phyloP scores from a whole-genome alignment of 2,888 invertebrate species.

The Erebia ligea region DNA sequence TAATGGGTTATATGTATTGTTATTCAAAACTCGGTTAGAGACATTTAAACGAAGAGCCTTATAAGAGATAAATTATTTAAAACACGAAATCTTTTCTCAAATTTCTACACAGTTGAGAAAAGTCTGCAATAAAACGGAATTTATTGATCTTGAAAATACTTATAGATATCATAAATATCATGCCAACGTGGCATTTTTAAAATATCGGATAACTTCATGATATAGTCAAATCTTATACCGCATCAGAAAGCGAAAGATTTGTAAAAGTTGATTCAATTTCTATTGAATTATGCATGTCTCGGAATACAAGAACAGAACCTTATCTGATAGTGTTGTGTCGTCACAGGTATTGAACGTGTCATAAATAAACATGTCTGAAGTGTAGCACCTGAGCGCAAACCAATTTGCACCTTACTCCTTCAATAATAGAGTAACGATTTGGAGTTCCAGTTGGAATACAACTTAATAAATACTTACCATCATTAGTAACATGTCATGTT shows the following conservation, averaged over 20 bases:
- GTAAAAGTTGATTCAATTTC: slow-evolving; percentile 26
- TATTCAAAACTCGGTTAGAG: too few relatives aligned
- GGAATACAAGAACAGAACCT: slow-evolving; percentile 16
- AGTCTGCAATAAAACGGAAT: background rate
- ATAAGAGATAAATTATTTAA: too few relatives aligned
- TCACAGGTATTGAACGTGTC: slow-evolving; percentile 36
- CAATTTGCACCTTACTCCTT: slow-evolving; percentile 1
- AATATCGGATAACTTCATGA: slow-evolving; percentile 9
- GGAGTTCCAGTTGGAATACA: slow-evolving; percentile 1
- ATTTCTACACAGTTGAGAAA: background rate
- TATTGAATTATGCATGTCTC: slow-evolving; percentile 34
- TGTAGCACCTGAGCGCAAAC: slow-evolving; percentile 18
- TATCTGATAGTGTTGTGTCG: slow-evolving; percentile 30
- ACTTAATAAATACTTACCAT: slow-evolving; percentile 14
- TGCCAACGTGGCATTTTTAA: slow-evolving; percentile 9
- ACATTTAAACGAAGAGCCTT: too few relatives aligned
- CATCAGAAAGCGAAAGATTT: slow-evolving; percentile 19
- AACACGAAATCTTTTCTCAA: background rate
- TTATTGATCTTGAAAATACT: background rate
- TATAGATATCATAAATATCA: background rate
- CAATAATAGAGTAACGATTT: slow-evolving; percentile 17
- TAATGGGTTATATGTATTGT: too few relatives aligned
- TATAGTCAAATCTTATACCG: slow-evolving; percentile 8
- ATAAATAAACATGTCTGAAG: slow-evolving; percentile 32
- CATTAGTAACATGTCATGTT: slow-evolving; percentile 32